phyloP scores from a whole-genome alignment of 2,797 vertebrate species.

The Nasua narica region DNA sequence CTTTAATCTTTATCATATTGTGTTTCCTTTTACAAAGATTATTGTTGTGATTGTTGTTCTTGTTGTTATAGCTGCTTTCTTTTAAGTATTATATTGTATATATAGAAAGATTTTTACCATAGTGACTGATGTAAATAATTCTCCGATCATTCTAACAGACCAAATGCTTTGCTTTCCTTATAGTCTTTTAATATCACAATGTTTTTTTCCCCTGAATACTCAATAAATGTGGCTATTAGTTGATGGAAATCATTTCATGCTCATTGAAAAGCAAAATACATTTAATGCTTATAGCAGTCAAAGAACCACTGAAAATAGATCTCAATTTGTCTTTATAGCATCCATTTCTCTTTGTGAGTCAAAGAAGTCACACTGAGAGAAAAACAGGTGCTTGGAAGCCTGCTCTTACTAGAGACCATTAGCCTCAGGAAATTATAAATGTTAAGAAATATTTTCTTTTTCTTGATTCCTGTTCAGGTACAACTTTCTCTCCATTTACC shows the following conservation, averaged over 20 bases:
- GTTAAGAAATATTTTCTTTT: slow-evolving; percentile 72
- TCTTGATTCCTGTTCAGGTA: slow-evolving; percentile 58
- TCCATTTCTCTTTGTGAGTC: slow-evolving; percentile 68
- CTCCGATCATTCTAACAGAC: slow-evolving; percentile 31
- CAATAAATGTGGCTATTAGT: slow-evolving; percentile 54
- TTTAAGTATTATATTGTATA: slow-evolving; percentile 6
- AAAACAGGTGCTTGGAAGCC: slow-evolving; percentile 51
- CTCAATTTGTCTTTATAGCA: slow-evolving; percentile 69
- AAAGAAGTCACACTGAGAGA: slow-evolving; percentile 65
- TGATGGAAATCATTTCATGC: slow-evolving; percentile 65
- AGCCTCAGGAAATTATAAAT: slow-evolving; percentile 60
- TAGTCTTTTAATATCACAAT: slow-evolving; percentile 37
- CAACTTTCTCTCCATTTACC: slow-evolving; percentile 51
- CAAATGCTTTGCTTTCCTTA: slow-evolving; percentile 39
- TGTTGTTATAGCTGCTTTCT: background rate
- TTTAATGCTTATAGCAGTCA: slow-evolving; percentile 68
- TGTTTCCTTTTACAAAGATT: background rate
- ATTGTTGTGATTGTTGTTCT: too few species aligned
- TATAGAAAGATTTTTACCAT: background rate
- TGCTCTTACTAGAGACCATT: slow-evolving; percentile 59
- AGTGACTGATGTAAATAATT: slow-evolving; percentile 50
- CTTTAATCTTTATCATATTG: background rate
- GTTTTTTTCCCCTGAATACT: slow-evolving; percentile 28
- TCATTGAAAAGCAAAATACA: slow-evolving; percentile 69
- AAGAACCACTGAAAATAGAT: slow-evolving; percentile 73